phyloP scores from a whole-genome alignment of 2,113 vertebrate species.

The Pteropus alecto region DNA sequence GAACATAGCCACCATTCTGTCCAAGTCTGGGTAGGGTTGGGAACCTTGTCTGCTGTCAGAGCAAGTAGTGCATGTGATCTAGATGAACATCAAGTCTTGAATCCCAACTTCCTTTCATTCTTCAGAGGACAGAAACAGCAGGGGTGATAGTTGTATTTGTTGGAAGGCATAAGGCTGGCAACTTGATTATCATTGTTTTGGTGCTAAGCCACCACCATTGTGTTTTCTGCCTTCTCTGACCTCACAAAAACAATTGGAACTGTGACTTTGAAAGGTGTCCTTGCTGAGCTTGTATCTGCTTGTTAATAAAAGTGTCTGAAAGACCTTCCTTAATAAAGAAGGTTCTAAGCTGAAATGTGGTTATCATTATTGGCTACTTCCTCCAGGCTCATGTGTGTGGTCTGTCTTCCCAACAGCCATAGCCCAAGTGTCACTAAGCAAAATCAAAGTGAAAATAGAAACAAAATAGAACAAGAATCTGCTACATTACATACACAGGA shows the following conservation, averaged over 20 bases:
- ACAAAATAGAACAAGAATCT: not conserved
- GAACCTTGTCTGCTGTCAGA: not conserved
- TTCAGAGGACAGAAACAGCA: slow-evolving; percentile 17
- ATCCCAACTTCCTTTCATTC: not conserved
- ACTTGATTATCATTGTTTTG: not conserved
- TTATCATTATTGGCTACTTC: not conserved
- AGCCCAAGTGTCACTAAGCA: not conserved
- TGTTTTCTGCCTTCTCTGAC: slow-evolving; percentile 47
- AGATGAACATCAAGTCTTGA: not conserved
- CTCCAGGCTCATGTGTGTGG: not conserved
- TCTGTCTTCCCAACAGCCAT: not conserved
- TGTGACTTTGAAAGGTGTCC: slow-evolving; percentile 68
- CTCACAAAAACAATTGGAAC: slow-evolving; percentile 53
- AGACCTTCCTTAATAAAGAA: slow-evolving; percentile 79
- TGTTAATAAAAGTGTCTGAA: slow-evolving; percentile 47
- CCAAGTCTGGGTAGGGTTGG: not conserved
- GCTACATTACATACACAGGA: not conserved
- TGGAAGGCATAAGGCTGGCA: not conserved
- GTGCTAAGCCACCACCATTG: not conserved
- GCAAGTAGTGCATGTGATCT: not conserved
- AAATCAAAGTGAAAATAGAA: not conserved
- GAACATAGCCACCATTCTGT: not conserved
- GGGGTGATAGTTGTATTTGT: not conserved
- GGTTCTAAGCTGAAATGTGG: slow-evolving; percentile 50
- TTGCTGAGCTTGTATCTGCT: slow-evolving; percentile 61